Conservation (phyloP, 2,888 invertebrate genomes). For the Hoplodrina blanda region DNA sequence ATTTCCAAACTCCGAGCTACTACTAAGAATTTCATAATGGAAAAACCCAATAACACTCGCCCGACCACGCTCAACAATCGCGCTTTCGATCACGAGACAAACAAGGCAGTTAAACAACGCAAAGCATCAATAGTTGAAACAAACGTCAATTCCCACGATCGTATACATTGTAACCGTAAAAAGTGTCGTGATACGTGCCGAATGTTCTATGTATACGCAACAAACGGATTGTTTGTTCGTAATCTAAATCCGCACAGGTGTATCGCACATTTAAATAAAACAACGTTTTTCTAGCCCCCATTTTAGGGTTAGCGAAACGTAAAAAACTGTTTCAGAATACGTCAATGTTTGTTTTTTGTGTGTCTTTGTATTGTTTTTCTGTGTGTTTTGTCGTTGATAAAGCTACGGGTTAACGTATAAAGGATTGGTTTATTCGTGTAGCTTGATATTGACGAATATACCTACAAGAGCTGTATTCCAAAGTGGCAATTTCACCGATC, state of each 20-base stretch:
- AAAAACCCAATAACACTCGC: background rate
- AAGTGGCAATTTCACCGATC: too few relatives aligned
- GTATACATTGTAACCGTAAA: constrained; percentile 49
- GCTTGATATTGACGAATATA: too few relatives aligned
- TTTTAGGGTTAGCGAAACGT: constrained; percentile 53
- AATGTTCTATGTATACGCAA: constrained; percentile 51
- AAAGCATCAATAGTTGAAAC: constrained; percentile 29
- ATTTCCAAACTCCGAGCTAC: too few relatives aligned
- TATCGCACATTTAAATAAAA: constrained; percentile 63
- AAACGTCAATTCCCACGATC: constrained; percentile 24
- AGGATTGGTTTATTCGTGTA: background rate
- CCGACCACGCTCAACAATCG: too few relatives aligned
- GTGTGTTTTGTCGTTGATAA: background rate
- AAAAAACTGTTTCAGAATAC: constrained; percentile 38
- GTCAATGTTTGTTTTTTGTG: constrained; percentile 40
- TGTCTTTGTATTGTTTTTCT: constrained; percentile 31
- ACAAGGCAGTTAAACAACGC: too few relatives aligned
- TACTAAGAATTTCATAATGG: too few relatives aligned
- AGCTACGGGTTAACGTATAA: constrained; percentile 1
- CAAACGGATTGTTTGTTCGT: constrained; percentile 65
- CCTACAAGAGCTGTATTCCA: too few relatives aligned
- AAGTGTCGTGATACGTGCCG: constrained; percentile 49
- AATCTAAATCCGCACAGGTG: constrained; percentile 64
- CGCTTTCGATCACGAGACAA: too few relatives aligned
- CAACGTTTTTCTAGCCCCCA: constrained; percentile 54